Percentiles rank a stretch among this genome's conserved stretches.
Conservation (phyloP, 2,113 vertebrate species). For the Lates calcarifer region DNA sequence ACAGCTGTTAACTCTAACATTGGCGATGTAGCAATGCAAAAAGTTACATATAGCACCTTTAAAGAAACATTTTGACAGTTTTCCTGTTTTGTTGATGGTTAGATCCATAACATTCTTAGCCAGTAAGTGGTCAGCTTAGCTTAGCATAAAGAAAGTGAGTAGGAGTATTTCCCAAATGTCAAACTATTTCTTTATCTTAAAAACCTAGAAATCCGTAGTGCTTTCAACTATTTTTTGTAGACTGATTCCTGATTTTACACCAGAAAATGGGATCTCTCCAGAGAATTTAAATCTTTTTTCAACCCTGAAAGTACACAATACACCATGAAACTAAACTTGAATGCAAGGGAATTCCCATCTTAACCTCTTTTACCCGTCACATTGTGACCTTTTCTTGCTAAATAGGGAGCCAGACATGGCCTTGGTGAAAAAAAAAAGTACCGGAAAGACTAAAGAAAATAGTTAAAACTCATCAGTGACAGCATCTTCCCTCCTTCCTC, state of each 20-base stretch:
- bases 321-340: conserved; percentile 18
- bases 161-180: neutral
- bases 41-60: too few species aligned
- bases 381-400: conserved; percentile 55
- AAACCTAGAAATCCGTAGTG: neutral
- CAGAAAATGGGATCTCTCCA: conserved; percentile 4
- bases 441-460: conserved; percentile 60
- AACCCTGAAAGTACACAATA: conserved; percentile 15
- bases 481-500: conserved; percentile 65
- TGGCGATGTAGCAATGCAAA: too few species aligned
- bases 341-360: conserved; percentile 62
- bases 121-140: neutral
- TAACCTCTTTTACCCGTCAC: conserved; percentile 32
- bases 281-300: neutral
- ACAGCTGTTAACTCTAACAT: too few species aligned
- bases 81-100: neutral
- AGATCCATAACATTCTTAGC: neutral
- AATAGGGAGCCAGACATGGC: conserved; percentile 53
- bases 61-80: neutral
- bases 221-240: neutral
- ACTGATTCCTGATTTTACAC: neutral
- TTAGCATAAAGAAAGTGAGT: neutral
- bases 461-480: conserved; percentile 48
- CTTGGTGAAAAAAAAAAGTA: conserved; percentile 44
- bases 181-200: neutral